Percentiles rank a stretch among this genome's conserved stretches.
Conservation (phyloP, 2,888 invertebrate genomes). For the Hyppa rectilinea region DNA sequence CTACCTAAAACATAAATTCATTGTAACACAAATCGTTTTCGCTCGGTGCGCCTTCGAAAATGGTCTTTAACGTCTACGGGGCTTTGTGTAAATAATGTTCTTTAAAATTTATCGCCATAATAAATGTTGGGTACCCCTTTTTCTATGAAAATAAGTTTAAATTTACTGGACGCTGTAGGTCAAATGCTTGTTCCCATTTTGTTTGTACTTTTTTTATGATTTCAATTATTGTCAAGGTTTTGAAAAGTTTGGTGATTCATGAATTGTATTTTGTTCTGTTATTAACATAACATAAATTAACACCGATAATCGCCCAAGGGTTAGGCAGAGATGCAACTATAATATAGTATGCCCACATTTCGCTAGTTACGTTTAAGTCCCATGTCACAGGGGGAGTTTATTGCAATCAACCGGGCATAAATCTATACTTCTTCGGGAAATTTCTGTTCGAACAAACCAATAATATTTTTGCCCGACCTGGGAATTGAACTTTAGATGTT, state of each 20-base stretch:
- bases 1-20: slow-evolving; percentile 85
- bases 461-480: no score
- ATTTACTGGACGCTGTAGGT: slow-evolving; percentile 81
- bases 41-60: slow-evolving; percentile 84
- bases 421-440: no score
- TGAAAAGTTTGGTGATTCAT: not conserved
- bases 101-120: slow-evolving; percentile 88
- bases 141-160: slow-evolving; percentile 89
- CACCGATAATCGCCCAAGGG: no score
- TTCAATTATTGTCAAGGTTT: slow-evolving; percentile 34
- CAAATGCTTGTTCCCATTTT: slow-evolving; percentile 72
- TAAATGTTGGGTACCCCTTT: slow-evolving; percentile 87
- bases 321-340: no score
- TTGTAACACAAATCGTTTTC: slow-evolving; percentile 83
- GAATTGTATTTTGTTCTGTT: not conserved
- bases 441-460: no score
- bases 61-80: slow-evolving; percentile 87
- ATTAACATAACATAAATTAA: no score
- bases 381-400: no score
- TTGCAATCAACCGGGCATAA: no score
- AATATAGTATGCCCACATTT: no score
- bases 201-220: slow-evolving; percentile 67
- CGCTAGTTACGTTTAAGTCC: no score
- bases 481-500: no score
- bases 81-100: slow-evolving; percentile 90